phyloP scores from a whole-genome alignment of 2,888 invertebrate species.

The Diogma glabrata region DNA sequence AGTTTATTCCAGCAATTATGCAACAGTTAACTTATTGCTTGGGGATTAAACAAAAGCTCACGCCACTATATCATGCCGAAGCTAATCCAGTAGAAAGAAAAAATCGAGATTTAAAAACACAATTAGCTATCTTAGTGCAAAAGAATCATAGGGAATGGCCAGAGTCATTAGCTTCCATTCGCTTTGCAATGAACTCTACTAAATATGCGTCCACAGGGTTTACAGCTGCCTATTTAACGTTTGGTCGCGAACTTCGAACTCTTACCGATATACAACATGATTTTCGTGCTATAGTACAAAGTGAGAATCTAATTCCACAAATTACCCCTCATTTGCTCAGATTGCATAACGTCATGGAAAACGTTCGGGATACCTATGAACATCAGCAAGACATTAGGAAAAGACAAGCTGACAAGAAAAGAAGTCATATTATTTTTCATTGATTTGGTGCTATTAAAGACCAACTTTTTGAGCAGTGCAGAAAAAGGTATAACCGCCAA shows the following conservation, averaged over 20 bases:
- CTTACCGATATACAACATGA: conserved; percentile 25
- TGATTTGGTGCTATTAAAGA: not conserved
- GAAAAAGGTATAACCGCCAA: not conserved
- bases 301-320: conserved; percentile 21
- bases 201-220: conserved; percentile 23
- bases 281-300: conserved; percentile 20
- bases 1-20: conserved; percentile 22
- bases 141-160: conserved; percentile 25
- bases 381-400: not conserved
- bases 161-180: conserved; percentile 24
- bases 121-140: conserved; percentile 24
- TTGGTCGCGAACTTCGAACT: conserved; percentile 28
- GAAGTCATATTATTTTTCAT: not conserved
- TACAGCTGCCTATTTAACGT: too few relatives aligned
- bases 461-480: not conserved
- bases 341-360: not conserved
- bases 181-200: conserved; percentile 31
- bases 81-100: conserved; percentile 26
- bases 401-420: not conserved
- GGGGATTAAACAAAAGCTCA: too few relatives aligned
- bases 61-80: conserved; percentile 24
- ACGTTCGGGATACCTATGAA: not conserved
- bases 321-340: conserved; percentile 13
- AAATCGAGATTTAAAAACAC: conserved; percentile 25
- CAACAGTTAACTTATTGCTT: not conserved